Evolutionary conservation across 1,140 invertebrate species (phyloP).

Genomic region (Bombus haemorrhoidalis): DNA sequence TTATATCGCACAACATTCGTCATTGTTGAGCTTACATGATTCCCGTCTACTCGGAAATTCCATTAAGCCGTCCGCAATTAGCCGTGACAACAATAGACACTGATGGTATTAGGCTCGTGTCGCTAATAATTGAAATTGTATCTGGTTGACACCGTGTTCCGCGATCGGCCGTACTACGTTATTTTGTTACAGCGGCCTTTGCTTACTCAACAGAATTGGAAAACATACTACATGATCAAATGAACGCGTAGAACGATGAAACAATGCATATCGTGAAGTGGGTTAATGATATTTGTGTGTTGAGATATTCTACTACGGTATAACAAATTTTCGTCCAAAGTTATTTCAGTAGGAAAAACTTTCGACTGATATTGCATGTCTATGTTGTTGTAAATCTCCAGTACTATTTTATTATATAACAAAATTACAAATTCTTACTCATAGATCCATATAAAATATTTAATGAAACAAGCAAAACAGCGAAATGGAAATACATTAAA

Average conservation of each 20-base stretch:
- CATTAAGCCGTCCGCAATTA: constrained; percentile 58
- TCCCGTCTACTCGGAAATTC: constrained; percentile 56
- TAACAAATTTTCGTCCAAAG: not conserved
- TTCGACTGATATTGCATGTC: not conserved
- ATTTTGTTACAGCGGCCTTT: not conserved
- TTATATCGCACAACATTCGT: not conserved
- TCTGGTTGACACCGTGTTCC: not conserved
- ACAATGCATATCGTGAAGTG: not conserved
- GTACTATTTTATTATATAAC: not conserved
- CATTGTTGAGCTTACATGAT: constrained; percentile 19
- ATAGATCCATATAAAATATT: too few relatives aligned
- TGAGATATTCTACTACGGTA: too few relatives aligned
- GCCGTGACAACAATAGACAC: constrained; percentile 57
- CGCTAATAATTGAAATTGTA: constrained; percentile 53
- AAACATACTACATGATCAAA: not conserved
- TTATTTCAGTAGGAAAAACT: too few relatives aligned
- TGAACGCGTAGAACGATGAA: not conserved
- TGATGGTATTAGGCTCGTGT: constrained; percentile 42
- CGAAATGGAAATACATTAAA: too few relatives aligned
- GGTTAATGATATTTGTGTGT: not conserved
- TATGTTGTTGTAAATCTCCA: not conserved
- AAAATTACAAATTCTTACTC: not conserved
- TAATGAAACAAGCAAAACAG: too few relatives aligned
- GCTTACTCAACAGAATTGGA: constrained; percentile 8
- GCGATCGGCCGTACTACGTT: not conserved